These are phyloP conservation scores for Hirtodrosophila duncani DNA, from an alignment of 2,888 invertebrate species.

Conservation along the genomic window DNA sequence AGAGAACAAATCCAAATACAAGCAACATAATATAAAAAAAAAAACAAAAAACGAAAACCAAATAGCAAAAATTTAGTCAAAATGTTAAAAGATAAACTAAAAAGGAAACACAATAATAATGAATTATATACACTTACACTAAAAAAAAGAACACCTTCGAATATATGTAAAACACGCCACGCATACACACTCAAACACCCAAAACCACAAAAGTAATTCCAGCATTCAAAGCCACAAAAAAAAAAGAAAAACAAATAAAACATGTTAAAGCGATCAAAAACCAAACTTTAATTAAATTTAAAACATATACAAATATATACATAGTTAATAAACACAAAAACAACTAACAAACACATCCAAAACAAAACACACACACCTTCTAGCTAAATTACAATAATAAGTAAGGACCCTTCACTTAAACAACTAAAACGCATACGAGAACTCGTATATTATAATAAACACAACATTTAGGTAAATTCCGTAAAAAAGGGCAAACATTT, in stretches of 20 bases:
- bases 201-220: slow-evolving; percentile 26
- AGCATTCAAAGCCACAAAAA: slow-evolving; percentile 36
- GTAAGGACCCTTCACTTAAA: slow-evolving; percentile 64
- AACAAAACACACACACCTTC: slow-evolving; percentile 40
- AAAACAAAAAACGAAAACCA: slow-evolving; percentile 26
- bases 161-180: slow-evolving; percentile 13
- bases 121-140: slow-evolving; percentile 47
- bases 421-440: slow-evolving; percentile 12
- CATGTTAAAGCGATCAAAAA: slow-evolving; percentile 38
- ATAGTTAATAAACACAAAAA: slow-evolving; percentile 27
- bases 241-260: slow-evolving; percentile 34
- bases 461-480: slow-evolving; percentile 28
- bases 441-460: slow-evolving; percentile 15
- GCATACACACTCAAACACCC: slow-evolving; percentile 17
- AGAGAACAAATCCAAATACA: slow-evolving; percentile 37
- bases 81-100: slow-evolving; percentile 56
- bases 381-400: slow-evolving; percentile 68
- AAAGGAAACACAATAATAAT: slow-evolving; percentile 35
- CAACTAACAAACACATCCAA: slow-evolving; percentile 12
- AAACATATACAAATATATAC: slow-evolving; percentile 19
- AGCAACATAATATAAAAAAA: slow-evolving; percentile 26
- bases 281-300: slow-evolving; percentile 43
- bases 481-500: slow-evolving; percentile 28
- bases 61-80: slow-evolving; percentile 65
- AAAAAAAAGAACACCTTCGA: slow-evolving; percentile 38